These are phyloP conservation scores for Mesochorus sp. DNA, from an alignment of 2,888 invertebrate species.

Conservation along the genomic window DNA sequence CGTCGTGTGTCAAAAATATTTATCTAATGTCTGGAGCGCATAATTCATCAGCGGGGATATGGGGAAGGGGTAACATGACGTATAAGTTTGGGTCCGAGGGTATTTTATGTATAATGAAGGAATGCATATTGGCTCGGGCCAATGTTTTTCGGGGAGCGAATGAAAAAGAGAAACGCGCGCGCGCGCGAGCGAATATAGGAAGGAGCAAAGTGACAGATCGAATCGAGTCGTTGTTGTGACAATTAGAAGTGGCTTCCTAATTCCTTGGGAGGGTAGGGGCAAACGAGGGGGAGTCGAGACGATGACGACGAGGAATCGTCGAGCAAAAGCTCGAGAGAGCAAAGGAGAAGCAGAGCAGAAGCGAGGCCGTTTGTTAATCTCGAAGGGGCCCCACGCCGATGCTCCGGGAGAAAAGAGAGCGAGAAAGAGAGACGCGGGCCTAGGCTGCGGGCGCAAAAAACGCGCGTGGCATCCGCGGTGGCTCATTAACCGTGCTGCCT, in stretches of 20 bases:
- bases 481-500: conserved; percentile 81
- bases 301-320: conserved; percentile 19
- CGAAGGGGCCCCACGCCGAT: conserved; percentile 71
- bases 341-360: conserved; percentile 66
- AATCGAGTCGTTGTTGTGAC: conserved; percentile 63
- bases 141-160: conserved; percentile 21
- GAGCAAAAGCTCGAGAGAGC: conserved; percentile 45
- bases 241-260: conserved; percentile 66
- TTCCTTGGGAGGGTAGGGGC: conserved; percentile 53
- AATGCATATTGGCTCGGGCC: conserved; percentile 47
- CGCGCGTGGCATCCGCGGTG: conserved; percentile 80
- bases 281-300: conserved; percentile 18
- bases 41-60: conserved; percentile 39
- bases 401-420: conserved; percentile 55
- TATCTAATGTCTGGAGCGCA: conserved; percentile 35
- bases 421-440: conserved; percentile 64
- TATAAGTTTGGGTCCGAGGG: not conserved
- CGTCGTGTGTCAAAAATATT: conserved; percentile 52
- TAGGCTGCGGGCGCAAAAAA: conserved; percentile 76
- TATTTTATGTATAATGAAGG: not conserved
- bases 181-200: conserved; percentile 17
- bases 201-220: conserved; percentile 56
- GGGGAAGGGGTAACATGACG: not conserved
- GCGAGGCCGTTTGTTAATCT: conserved; percentile 73
- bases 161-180: conserved; percentile 26